These are phyloP conservation scores for Choristoneura fumiferana DNA, from an alignment of 1,140 invertebrate genomes.

Conservation along the genomic window DNA sequence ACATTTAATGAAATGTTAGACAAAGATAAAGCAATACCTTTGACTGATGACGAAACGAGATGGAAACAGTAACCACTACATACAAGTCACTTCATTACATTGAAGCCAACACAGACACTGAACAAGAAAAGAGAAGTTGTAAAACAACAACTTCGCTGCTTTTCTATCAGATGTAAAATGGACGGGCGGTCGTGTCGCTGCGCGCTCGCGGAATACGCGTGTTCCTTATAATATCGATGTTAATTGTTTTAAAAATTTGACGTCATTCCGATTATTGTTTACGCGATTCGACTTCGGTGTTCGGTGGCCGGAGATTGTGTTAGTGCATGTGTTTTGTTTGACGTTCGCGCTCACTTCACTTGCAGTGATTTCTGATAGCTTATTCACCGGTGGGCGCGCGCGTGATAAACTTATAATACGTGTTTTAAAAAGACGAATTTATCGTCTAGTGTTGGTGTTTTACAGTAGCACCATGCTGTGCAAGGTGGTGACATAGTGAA, in stretches of 20 bases:
- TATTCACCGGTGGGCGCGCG: slow-evolving; percentile 71
- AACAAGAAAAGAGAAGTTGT: slow-evolving; percentile 78
- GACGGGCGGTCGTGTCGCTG: slow-evolving; percentile 72
- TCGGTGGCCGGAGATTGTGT: slow-evolving; percentile 66
- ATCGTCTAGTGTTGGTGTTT: slow-evolving; percentile 68
- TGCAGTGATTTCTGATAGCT: slow-evolving; percentile 77
- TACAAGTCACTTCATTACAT: slow-evolving; percentile 24
- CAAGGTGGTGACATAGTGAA: slow-evolving; percentile 76
- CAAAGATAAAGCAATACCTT: slow-evolving; percentile 34
- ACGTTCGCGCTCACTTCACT: slow-evolving; percentile 71
- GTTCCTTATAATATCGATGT: slow-evolving; percentile 73
- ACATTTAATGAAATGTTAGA: slow-evolving; percentile 51
- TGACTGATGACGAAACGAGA: slow-evolving; percentile 38
- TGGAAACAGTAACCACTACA: slow-evolving; percentile 42
- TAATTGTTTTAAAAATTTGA: slow-evolving; percentile 62
- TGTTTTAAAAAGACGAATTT: slow-evolving; percentile 59
- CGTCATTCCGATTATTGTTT: slow-evolving; percentile 74
- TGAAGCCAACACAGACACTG: slow-evolving; percentile 53
- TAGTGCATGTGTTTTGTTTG: slow-evolving; percentile 70
- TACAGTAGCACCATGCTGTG: slow-evolving; percentile 68
- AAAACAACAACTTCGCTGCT: slow-evolving; percentile 76
- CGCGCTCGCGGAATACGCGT: slow-evolving; percentile 67
- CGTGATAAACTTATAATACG: slow-evolving; percentile 73
- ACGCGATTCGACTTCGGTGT: slow-evolving; percentile 67
- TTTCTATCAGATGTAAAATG: slow-evolving; percentile 79